Evolutionary conservation across 37 sponge, comb jelly and placozoan species (phyloP).

Genomic region (Eunapius fragilis): DNA sequence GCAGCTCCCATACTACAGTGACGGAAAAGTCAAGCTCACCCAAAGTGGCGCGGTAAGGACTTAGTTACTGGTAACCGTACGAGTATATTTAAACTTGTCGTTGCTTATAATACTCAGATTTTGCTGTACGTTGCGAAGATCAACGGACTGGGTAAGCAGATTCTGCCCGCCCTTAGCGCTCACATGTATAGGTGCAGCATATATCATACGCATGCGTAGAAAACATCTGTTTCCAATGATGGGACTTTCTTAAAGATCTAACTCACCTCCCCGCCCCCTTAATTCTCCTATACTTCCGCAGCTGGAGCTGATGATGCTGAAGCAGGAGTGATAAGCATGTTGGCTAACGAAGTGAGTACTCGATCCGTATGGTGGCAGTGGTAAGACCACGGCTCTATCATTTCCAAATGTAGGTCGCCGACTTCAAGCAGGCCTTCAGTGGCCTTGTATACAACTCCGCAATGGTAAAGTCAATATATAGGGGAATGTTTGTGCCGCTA

Average conservation of each 20-base stretch:
- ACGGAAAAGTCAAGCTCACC: conserved; percentile 86
- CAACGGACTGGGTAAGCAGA: conserved; percentile 53
- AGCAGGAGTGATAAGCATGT: conserved; percentile 29
- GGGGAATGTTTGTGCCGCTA: too few relatives aligned
- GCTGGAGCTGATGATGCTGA: conserved; percentile 49
- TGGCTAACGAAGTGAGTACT: conserved; percentile 13
- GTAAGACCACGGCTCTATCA: background rate
- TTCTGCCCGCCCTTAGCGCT: background rate
- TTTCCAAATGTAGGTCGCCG: background rate
- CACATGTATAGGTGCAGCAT: background rate
- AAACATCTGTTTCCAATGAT: too few relatives aligned
- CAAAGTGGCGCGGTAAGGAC: conserved; percentile 85
- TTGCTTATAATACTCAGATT: conserved; percentile 27
- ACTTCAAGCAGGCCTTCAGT: background rate
- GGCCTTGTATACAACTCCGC: conserved; percentile 47
- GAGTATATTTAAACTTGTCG: too few relatives aligned
- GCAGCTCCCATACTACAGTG: conserved; percentile 87
- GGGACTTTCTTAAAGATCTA: too few relatives aligned
- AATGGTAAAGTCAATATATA: too few relatives aligned
- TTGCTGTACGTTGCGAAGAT: conserved; percentile 53
- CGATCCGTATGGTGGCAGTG: background rate
- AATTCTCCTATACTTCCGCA: background rate
- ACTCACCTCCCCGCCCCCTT: too few relatives aligned
- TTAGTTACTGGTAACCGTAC: too few relatives aligned
- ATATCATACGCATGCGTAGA: too few relatives aligned